Base-by-base conservation (phyloP, 2,888 invertebrate species). In the Neuroscelio doddi region DNA sequence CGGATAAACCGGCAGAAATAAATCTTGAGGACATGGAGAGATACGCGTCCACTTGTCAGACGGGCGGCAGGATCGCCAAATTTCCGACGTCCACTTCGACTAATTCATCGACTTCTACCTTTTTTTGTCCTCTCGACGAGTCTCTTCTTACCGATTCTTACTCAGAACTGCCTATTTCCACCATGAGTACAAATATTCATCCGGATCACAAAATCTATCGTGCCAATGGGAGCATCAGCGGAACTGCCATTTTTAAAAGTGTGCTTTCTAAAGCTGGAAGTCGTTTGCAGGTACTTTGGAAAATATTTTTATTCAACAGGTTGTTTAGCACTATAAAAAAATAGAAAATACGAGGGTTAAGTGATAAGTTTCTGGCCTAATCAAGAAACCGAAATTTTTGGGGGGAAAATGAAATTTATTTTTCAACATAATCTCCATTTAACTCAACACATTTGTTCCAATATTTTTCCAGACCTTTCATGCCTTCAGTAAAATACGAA, bases 151-250 rank as follows among this genome's bases (percentile, higher is more conserved):
- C 81, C n/a, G 86, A 82, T 27, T 85, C 85, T 0, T 69, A 86
- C 76, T 75, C 86, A 72, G 70, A 89, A 86, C 76, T 85, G 72
- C 81, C 76, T 77, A 72, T 81, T 76, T 71, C 68, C 87, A 85
- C 80, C 0, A 68, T 74, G 0, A 69, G 65, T 27, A 67, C 87
- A 1, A 88, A 83, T 46, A 85, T 90, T 64, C 93, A 93, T 77
- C 93, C 93, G 0, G 93, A 93, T 77, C 92, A 93, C 80, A 93
- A 91, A 84, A 93, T 93, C 72, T 93, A 93, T 76, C 89, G 70
- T 82, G 66, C 50, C 27, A 58, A 79, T 80, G 62, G 79, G 72
- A 66, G 70, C 29, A 56, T 42, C 64, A n/a, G n/a, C 9, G 75
- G 76, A 0, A 76, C 69, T 26, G 64, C 71, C 0, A 74, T 77